Base-by-base conservation (phyloP, 37 sponge, comb jelly and placozoan genomes). In the Crambe crambe region DNA sequence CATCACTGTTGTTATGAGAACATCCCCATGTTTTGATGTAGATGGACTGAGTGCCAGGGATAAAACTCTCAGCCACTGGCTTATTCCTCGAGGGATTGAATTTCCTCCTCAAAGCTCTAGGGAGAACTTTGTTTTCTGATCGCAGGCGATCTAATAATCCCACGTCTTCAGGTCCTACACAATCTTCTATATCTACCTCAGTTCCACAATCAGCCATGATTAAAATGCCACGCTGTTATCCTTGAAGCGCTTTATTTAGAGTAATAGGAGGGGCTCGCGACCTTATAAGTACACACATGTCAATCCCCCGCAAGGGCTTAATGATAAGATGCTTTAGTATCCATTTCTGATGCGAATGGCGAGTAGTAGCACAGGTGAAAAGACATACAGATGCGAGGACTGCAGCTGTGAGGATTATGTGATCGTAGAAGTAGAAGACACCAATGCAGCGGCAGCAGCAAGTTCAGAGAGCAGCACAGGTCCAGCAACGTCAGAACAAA, bases 11-110 rank as follows among this genome's bases (percentile, higher is more conserved):
- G 81, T 97, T 97, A 66, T 97, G 98, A 6, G 98, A 84, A 63
- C 98, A 97, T 12, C 98, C 98, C 98, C 98, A 97, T 2, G 98
- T 97, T 85, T 92, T 94, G 42, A 97, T 54, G 80, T 84, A 97
- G 56, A 97, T 57, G 18, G 75, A 77, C 35, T 88, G 86, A 20
- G 82, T 77, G 27, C 92, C 95, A 0, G 95, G 92, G 32, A 95
- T 89, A 56, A 87, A 81, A 27, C 87, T 87, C 8, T 87, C 87
- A 17, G 35, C 56, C n/a, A 2, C 56, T 54, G 79, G 67, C 38
- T 21, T 32, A 1, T 36, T 12, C 3, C 44, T 37, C 1, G 71
- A 47, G 3, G 21, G 1, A n/a, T n/a, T n/a, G 0, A 5, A 3
- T 32, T 62, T 61, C 68, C 67, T 71, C 12, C 86, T 65, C 42